Base-by-base conservation (phyloP, 2,797 vertebrate species). In the Coranthus polyacanthus region DNA sequence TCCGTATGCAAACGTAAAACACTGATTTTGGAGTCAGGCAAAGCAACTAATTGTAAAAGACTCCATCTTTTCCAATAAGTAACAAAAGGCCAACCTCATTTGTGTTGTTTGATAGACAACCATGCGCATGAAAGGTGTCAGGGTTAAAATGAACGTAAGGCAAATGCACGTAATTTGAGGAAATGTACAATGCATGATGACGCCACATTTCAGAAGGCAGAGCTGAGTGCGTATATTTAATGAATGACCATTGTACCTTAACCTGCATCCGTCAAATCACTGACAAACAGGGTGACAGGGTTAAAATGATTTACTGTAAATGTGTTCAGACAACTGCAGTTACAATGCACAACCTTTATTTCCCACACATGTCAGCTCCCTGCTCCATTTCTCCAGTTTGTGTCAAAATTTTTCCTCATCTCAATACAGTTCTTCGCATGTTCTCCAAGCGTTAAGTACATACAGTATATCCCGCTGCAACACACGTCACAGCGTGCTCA, bases 1-100 rank as follows among this genome's bases (percentile, higher is more conserved):
- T 20, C 17, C 26, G 36, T 51, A 45, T 49, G 16, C 34, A n/a
- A 68, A 74, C 41, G 32, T 55, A 38, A 54, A 72, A 53, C 38
- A 29, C 17, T 24, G 43, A 55, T 72, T 9, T 17, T 79, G 47
- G 53, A 69, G 65, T 64, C 72, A 67, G 53, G 63, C 46, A 69
- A 70, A 68, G 59, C 2, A 12, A 52, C 24, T 81, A 57, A 81
- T 75, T 75, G 56, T 59, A 56, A 66, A 60, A 13, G 18, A 69
- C 22, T 62, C 17, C 3, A 47, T 66, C 29, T 72, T 68, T 54
- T n/a, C 12, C 57, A 51, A 55, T 65, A 3, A 29, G 50, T 12
- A 67, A 32, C 22, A 39, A 9, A 18, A 15, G 6, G 12, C 43
- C 41, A 38, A 38, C 17, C 54, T 80, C 17, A 38, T 21, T 75